Conservation (phyloP, 2,797 vertebrate species). For the Pyrocephalus nanus region DNA sequence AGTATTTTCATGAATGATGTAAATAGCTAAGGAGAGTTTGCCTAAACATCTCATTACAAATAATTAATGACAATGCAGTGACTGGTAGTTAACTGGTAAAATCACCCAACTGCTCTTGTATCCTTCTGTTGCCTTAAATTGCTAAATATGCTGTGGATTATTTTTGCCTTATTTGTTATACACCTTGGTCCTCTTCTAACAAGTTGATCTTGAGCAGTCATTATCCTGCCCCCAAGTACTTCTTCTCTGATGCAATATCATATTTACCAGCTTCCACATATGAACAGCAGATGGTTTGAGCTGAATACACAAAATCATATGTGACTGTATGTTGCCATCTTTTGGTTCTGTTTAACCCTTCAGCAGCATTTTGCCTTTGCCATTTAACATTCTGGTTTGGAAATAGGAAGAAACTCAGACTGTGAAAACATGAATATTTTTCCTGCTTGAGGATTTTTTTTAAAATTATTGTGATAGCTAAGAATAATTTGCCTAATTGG, state of each 20-base stretch:
- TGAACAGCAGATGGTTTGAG: slow-evolving; percentile 54
- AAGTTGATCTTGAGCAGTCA: neutral
- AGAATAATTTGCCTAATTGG: neutral
- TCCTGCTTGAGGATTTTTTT: accelerated
- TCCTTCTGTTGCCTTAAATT: neutral
- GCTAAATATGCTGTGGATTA: neutral
- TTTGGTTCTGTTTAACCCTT: slow-evolving; percentile 27
- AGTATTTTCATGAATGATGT: neutral
- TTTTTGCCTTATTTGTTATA: slow-evolving; percentile 6
- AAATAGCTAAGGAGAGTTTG: neutral
- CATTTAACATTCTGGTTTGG: neutral
- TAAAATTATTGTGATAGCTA: neutral
- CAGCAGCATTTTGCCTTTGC: neutral
- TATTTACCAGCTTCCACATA: slow-evolving; percentile 32
- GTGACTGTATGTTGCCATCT: neutral
- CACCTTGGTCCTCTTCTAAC: neutral
- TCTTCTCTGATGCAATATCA: slow-evolving; percentile 14
- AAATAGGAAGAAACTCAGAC: neutral
- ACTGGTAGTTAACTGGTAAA: neutral
- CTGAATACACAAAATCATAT: slow-evolving; percentile 30
- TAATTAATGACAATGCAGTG: neutral
- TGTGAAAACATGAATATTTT: neutral
- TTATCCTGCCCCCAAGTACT: slow-evolving; percentile 1
- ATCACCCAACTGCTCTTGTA: neutral
- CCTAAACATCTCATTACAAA: neutral